Evolutionary conservation across 2,888 invertebrate genomes (phyloP).

Genomic region (Xylota segnis): DNA sequence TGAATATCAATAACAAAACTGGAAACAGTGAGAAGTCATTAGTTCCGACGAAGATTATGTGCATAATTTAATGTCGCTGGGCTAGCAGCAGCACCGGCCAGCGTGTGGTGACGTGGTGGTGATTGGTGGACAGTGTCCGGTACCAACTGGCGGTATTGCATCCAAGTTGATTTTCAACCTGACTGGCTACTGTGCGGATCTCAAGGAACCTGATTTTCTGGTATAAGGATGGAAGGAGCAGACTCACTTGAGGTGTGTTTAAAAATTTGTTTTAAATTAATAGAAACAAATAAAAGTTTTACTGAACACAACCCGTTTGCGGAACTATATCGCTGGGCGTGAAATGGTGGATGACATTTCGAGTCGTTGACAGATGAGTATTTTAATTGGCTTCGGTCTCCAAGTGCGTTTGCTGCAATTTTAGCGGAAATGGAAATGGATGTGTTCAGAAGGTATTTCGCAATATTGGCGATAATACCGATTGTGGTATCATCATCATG

Average conservation of each 20-base stretch:
- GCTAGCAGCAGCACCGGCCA: not conserved
- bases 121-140: conserved; percentile 24
- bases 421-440: no score
- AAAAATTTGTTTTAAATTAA: conserved; percentile 10
- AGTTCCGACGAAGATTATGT: conserved; percentile 63
- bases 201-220: conserved; percentile 34
- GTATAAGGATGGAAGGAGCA: conserved; percentile 10
- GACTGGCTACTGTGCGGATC: not conserved
- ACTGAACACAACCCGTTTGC: not conserved
- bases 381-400: no score
- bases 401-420: no score
- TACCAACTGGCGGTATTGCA: conserved; percentile 13
- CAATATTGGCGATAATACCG: no score
- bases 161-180: conserved; percentile 30
- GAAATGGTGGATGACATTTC: no score
- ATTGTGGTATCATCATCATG: no score
- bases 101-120: no score
- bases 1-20: conserved; percentile 68
- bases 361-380: no score
- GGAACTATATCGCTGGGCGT: not conserved
- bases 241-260: not conserved
- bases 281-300: conserved; percentile 5
- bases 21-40: conserved; percentile 68
- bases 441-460: no score
- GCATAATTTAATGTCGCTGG: conserved; percentile 54